These are phyloP conservation scores for Luidia sarsii DNA, from an alignment of 53 echinoderm and acorn worm genomes.

Conservation along the genomic window DNA sequence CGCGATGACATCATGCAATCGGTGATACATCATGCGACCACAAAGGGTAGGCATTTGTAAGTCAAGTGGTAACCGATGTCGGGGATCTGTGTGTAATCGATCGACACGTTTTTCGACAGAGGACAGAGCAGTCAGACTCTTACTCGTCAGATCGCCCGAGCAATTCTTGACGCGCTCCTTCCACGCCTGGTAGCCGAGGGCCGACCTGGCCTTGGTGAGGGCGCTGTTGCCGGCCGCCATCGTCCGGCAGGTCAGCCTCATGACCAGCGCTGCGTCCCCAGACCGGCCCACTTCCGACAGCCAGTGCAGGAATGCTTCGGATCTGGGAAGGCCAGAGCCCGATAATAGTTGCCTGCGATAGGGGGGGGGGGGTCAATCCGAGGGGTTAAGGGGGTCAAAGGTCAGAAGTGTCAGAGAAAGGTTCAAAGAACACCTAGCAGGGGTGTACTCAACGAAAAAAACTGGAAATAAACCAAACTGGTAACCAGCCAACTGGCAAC, in stretches of 20 bases:
- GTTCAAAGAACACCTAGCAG: too few species aligned
- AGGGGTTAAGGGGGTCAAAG: neutral
- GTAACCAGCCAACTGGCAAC: too few species aligned
- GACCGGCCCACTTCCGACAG: slow-evolving; percentile 9
- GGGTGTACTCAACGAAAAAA: too few species aligned
- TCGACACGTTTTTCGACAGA: too few species aligned
- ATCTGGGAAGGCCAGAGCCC: slow-evolving; percentile 34
- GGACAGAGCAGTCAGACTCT: too few species aligned
- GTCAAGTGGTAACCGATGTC: too few species aligned
- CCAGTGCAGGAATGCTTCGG: slow-evolving; percentile 11
- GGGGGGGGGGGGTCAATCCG: too few species aligned
- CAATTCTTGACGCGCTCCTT: slow-evolving; percentile 33
- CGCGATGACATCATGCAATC: too few species aligned
- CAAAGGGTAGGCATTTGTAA: too few species aligned
- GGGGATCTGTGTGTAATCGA: too few species aligned
- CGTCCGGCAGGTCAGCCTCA: slow-evolving; percentile 20
- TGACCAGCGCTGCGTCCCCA: slow-evolving; percentile 20
- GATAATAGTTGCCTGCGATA: slow-evolving; percentile 31
- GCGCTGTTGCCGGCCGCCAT: neutral
- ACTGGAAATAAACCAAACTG: too few species aligned
- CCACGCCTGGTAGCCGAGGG: slow-evolving; percentile 41
- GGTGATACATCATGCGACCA: too few species aligned
- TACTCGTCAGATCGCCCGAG: slow-evolving; percentile 23
- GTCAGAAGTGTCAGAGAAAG: neutral
- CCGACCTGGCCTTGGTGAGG: neutral